Base-by-base conservation (phyloP, 92 coral and sea anemone genomes). In the Montipora capitata region DNA sequence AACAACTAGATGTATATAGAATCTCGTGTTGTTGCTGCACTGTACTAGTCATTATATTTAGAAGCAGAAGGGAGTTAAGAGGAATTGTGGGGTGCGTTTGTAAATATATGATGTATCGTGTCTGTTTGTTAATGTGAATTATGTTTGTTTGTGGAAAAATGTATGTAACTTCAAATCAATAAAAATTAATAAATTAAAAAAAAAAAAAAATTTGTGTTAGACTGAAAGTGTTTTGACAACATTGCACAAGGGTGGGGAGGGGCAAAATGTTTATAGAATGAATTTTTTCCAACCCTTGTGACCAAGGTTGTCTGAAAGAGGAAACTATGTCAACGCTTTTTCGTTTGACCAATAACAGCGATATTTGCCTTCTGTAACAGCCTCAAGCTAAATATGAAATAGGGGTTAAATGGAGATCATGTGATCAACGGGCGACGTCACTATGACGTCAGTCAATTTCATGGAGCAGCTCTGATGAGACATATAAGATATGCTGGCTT, bases 211-310 rank as follows among this genome's bases (percentile, higher is more conserved):
- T 4, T 16, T 16, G 4, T 64, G 69, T 16, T 16, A 64, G 4
- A n/a, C 41, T 64, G 39, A 15, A 20, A 58, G 64, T 58, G 64
- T 58, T 58, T 64, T 64, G 69, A 16, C 40, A 64, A 61, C 66
- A 61, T 61, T 61, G 66, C 66, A 20, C 69, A 64, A 40, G 35
- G 69, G 38, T 64, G 69, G 69, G 69, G 69, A 20, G 27, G 27
- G 27, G 27, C 27, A 20, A 20, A 20, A 20, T 20, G 27, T 20
- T 20, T 20, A 20, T 16, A 15, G 40, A 16, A 40, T 10, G 11
- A 64, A 5, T 4, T 64, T 3, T 58, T 58, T 58, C 64, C 64
- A 58, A 2, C 64, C 69, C 69, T 64, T 15, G 69, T 15, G 39
- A 64, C 69, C 69, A 64, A 16, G 69, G 69, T 64, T 64, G 69